Conservation (phyloP, 1,140 invertebrate species). For the Atopsyche davidsoni region DNA sequence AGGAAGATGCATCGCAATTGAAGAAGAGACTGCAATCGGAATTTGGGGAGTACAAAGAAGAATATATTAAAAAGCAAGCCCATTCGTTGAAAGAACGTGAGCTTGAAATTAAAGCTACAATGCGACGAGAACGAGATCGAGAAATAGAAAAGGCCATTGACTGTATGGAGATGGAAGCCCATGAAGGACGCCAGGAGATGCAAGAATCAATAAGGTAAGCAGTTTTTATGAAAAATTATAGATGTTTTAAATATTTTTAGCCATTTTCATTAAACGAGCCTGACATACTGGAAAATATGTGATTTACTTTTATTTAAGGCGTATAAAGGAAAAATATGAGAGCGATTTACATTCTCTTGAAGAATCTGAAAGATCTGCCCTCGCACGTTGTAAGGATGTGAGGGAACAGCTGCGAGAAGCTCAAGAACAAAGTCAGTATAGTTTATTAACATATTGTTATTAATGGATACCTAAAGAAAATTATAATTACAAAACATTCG, state of each 20-base stretch:
- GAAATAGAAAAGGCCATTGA: slow-evolving; percentile 48
- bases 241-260: not conserved
- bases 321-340: slow-evolving; percentile 68
- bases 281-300: too few relatives aligned
- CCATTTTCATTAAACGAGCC: too few relatives aligned
- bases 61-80: slow-evolving; percentile 40
- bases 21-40: slow-evolving; percentile 36
- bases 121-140: slow-evolving; percentile 42
- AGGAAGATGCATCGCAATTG: slow-evolving; percentile 39
- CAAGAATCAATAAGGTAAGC: slow-evolving; percentile 43
- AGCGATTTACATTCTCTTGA: slow-evolving; percentile 60
- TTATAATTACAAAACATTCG: not conserved
- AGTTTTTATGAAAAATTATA: not conserved
- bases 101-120: slow-evolving; percentile 41
- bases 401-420: slow-evolving; percentile 51
- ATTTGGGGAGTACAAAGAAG: slow-evolving; percentile 39
- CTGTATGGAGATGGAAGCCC: slow-evolving; percentile 45
- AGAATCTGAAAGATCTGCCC: slow-evolving; percentile 50
- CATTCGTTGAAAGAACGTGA: slow-evolving; percentile 38
- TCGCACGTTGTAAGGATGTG: slow-evolving; percentile 51
- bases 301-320: slow-evolving; percentile 41
- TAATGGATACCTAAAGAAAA: not conserved
- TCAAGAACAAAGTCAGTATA: slow-evolving; percentile 48
- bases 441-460: not conserved
- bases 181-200: slow-evolving; percentile 40